These are phyloP conservation scores for Papilio polytes DNA, from an alignment of 1,140 invertebrate species.

Conservation along the genomic window DNA sequence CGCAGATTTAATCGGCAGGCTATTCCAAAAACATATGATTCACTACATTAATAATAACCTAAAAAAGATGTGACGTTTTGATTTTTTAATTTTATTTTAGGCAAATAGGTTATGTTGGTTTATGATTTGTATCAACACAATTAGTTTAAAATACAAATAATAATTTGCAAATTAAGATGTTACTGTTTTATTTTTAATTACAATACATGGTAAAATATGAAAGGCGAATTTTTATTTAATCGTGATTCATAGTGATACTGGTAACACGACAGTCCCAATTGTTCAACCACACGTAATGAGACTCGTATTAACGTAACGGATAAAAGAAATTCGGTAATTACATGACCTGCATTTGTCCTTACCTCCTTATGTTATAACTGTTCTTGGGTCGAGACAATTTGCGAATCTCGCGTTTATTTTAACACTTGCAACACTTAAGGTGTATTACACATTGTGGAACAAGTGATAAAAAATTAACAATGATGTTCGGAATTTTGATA, in stretches of 20 bases:
- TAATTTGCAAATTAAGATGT: not conserved
- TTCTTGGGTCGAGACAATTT: not conserved
- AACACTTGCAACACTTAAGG: not conserved
- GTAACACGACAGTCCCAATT: slow-evolving; percentile 1
- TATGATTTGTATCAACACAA: not conserved
- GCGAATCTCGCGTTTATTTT: not conserved
- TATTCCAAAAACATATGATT: slow-evolving; percentile 14
- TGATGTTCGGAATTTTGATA: not conserved
- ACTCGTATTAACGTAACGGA: slow-evolving; percentile 30
- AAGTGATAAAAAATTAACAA: slow-evolving; percentile 9
- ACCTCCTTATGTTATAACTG: not conserved
- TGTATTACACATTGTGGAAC: not conserved
- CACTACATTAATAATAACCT: slow-evolving; percentile 10
- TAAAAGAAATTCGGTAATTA: slow-evolving; percentile 24
- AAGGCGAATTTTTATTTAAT: not conserved
- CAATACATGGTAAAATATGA: not conserved
- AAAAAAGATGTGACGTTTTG: not conserved
- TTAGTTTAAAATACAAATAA: too few relatives aligned
- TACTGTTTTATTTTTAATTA: not conserved
- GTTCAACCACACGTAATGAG: slow-evolving; percentile 1
- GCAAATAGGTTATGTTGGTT: not conserved
- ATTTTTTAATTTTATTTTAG: not conserved
- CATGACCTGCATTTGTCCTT: slow-evolving; percentile 17
- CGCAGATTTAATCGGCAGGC: slow-evolving; percentile 1
- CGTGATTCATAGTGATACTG: not conserved